These are phyloP conservation scores for Jaculus jaculus DNA, from an alignment of 2,113 vertebrate genomes.

Conservation along the genomic window DNA sequence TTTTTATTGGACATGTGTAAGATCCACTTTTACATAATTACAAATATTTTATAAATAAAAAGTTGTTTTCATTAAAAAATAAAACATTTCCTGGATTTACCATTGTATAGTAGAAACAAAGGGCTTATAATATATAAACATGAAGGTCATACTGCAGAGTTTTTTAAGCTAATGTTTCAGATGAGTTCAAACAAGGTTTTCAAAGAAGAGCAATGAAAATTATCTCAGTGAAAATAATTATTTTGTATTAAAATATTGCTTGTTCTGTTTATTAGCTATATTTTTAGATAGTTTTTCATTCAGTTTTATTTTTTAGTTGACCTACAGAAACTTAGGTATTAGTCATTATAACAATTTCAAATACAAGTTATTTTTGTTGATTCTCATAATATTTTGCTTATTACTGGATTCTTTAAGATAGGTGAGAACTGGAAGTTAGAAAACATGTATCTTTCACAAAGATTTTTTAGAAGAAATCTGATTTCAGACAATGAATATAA, in stretches of 20 bases:
- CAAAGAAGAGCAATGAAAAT: constrained; percentile 47
- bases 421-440: background rate
- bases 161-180: constrained; percentile 48
- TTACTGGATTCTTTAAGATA: constrained; percentile 40
- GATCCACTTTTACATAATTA: too few relatives aligned
- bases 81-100: too few relatives aligned
- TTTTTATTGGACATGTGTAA: too few relatives aligned
- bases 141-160: too few relatives aligned
- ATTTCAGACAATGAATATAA: constrained; percentile 25
- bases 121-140: too few relatives aligned
- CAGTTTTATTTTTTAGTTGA: too few relatives aligned
- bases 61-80: too few relatives aligned
- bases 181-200: constrained; percentile 53
- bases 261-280: background rate
- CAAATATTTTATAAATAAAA: too few relatives aligned
- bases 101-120: too few relatives aligned
- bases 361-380: too few relatives aligned
- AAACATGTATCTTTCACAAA: constrained; percentile 16
- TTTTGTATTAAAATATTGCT: constrained; percentile 30
- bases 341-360: too few relatives aligned
- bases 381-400: background rate
- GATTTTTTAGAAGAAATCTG: background rate
- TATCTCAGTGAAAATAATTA: background rate
- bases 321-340: too few relatives aligned
- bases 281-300: background rate